A percentile compares a stretch with the other conserved stretches of the same genome.
Conservation (phyloP, 1,140 invertebrate species). For the Drosophila baimaii region DNA sequence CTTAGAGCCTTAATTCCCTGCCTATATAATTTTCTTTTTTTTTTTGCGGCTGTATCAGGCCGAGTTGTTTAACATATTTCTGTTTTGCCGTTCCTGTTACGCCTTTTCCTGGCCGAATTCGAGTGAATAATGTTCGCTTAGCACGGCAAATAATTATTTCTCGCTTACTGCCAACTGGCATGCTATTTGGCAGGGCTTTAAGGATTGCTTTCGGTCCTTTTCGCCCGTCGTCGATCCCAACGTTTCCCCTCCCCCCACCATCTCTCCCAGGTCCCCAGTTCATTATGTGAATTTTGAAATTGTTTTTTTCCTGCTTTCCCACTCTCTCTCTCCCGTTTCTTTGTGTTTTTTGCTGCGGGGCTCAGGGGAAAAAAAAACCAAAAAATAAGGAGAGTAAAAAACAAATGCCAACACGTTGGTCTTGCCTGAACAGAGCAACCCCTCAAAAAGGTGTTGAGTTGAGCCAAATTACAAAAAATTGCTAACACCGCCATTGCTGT, state of each 20-base stretch:
- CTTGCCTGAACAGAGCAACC: conserved; percentile 23
- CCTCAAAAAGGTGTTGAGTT: conserved; percentile 71
- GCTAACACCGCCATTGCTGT: conserved; percentile 25
- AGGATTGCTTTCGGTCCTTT: conserved; percentile 43
- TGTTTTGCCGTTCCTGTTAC: conserved; percentile 57
- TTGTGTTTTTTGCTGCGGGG: conserved; percentile 62
- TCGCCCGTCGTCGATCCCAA: conserved; percentile 13
- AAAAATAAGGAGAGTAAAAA: conserved; percentile 17
- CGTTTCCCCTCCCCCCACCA: background rate
- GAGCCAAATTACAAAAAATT: conserved; percentile 61
- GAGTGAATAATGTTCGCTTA: conserved; percentile 79
- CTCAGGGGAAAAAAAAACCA: conserved; percentile 25
- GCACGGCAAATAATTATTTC: conserved; percentile 84
- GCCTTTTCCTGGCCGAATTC: conserved; percentile 48
- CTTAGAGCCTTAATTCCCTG: conserved; percentile 48
- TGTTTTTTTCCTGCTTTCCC: conserved; percentile 47
- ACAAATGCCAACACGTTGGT: conserved; percentile 72
- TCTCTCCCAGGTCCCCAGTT: conserved; percentile 43
- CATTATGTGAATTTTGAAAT: conserved; percentile 76
- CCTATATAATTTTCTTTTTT: conserved; percentile 24
- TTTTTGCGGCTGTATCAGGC: conserved; percentile 32
- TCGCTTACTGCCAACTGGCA: conserved; percentile 73
- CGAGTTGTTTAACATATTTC: conserved; percentile 74
- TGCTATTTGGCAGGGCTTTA: conserved; percentile 76
- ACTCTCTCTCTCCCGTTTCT: conserved; percentile 10